phyloP scores from a whole-genome alignment of 2,797 vertebrate species.

The Sebastes hubbsi region DNA sequence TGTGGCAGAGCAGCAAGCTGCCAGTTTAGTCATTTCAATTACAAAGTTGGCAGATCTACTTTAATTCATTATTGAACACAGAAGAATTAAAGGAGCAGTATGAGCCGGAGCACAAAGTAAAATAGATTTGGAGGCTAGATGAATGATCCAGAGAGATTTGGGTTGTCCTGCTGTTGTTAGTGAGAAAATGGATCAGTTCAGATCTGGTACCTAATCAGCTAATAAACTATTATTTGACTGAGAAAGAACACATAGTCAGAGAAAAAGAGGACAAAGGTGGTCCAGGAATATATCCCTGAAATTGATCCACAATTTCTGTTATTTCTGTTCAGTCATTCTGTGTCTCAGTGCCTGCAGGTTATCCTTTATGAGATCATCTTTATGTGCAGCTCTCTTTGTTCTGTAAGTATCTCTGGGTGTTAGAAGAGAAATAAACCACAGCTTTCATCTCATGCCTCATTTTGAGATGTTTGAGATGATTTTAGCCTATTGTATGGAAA shows the following conservation, averaged over 20 bases:
- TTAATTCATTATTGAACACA: constrained; percentile 66
- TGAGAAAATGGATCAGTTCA: constrained; percentile 32
- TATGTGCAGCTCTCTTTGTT: constrained; percentile 43
- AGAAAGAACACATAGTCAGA: background rate
- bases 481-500: constrained; percentile 38
- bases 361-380: constrained; percentile 32
- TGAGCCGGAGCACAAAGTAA: constrained; percentile 29
- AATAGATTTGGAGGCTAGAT: constrained; percentile 32
- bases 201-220: constrained; percentile 23
- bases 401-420: constrained; percentile 34
- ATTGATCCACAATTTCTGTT: constrained; percentile 28
- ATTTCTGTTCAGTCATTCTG: constrained; percentile 29
- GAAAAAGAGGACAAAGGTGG: constrained; percentile 1
- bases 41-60: constrained; percentile 40
- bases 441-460: constrained; percentile 62
- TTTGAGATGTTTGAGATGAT: constrained; percentile 17
- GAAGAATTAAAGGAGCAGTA: constrained; percentile 42
- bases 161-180: constrained; percentile 16
- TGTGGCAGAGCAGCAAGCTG: constrained; percentile 7
- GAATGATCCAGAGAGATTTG: constrained; percentile 53
- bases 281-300: constrained; percentile 12
- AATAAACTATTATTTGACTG: constrained; percentile 38
- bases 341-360: constrained; percentile 31
- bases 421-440: constrained; percentile 35
- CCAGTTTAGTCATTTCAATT: constrained; percentile 50